Conservation (phyloP, 2,888 invertebrate species). For the Coelinius sp. region DNA sequence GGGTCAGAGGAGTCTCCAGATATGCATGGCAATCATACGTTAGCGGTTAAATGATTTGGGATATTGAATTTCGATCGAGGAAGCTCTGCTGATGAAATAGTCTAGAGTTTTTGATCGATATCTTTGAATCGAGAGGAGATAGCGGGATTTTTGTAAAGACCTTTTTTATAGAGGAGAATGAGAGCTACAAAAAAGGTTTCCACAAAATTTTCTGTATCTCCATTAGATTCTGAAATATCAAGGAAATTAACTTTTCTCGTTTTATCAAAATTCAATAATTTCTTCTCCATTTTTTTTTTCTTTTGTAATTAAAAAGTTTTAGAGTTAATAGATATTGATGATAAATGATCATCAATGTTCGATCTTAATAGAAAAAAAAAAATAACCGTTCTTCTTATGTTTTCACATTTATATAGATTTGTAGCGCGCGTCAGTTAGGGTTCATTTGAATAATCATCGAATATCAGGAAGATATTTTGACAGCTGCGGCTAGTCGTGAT, state of each 20-base stretch:
- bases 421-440: not conserved
- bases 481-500: slow-evolving; percentile 14
- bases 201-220: too few species aligned
- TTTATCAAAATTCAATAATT: too few species aligned
- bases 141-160: not conserved
- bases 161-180: too few species aligned
- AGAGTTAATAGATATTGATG: too few species aligned
- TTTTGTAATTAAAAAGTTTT: too few species aligned
- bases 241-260: too few species aligned
- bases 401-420: not conserved
- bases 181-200: too few species aligned
- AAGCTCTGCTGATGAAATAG: too few species aligned
- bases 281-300: too few species aligned
- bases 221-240: too few species aligned
- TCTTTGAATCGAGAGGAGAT: not conserved
- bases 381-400: not conserved
- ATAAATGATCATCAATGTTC: not conserved
- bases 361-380: slow-evolving; percentile 7
- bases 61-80: not conserved
- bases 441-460: not conserved
- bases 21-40: not conserved
- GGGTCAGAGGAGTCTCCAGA: not conserved
- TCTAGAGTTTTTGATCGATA: not conserved
- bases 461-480: not conserved
- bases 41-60: too few species aligned